Base-by-base conservation (phyloP, 2,797 vertebrate genomes). In the Chanos chanos region DNA sequence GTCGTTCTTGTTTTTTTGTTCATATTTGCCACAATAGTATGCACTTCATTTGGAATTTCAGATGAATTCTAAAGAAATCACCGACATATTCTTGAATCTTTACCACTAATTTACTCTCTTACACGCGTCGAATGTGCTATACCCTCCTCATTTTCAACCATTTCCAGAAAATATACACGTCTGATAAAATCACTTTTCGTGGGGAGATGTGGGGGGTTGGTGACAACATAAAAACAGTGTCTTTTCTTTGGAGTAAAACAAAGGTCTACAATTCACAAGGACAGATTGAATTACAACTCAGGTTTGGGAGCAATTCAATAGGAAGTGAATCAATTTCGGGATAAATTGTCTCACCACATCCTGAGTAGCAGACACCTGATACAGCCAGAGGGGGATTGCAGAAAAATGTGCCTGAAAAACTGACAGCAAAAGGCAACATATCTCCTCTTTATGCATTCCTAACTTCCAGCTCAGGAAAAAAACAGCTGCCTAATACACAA, bases 251-350 rank as follows among this genome's bases (percentile, higher is more conserved):
- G 60, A 82, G 75, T 76, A 57, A 77, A 61, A 64, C 67, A 67
- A 62, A 78, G 45, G 70, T 82, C 69, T 83, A 73, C 70, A 81
- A 85, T 82, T 85, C 79, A 78, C 79, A 74, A 67, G 78, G 81
- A 81, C 83, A 81, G 82, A 74, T 88, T 81, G 69, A 83, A 82
- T 90, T 90, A 85, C 89, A 80, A 69, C 75, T 82, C 75, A 70
- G 84, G 82, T 86, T 87, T 84, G 79, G 85, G 77, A 84, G 84
- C 86, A 83, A 87, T 87, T 87, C 85, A 87, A 86, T 83, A 88
- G 87, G 88, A 91, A 91, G 86, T 84, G 81, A 87, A 90, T 87
- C 89, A 89, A 89, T 91, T 83, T 79, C 80, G 86, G 85, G 88
- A 89, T 88, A 87, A 89, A 89, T 89, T 89, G 89, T 86, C 87